Evolutionary conservation across 2,797 vertebrate genomes (phyloP), one percentile per base, ranked within the genome.

Genomic region (Cyclura pinguis): DNA sequence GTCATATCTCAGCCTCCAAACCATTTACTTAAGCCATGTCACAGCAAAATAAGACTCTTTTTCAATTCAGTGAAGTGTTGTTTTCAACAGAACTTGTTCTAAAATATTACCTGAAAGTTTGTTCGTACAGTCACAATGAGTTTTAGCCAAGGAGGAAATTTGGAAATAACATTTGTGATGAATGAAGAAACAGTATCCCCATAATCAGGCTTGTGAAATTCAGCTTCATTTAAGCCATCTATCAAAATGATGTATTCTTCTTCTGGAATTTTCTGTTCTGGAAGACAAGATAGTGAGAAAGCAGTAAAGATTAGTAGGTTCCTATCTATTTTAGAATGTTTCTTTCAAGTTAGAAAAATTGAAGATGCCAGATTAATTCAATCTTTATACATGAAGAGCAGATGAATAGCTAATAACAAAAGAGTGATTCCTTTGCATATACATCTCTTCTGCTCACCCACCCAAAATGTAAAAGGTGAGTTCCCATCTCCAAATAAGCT

Each of bases 201-300:
- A 80, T 99, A 99, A 97, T 99, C 99, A 27, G 99, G 99, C 89
- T 99, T 99, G 94, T 99, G 99, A 96, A 99, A 99, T 96, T 99
- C 99, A 0, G 99, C 99, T 96, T 99, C 99, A 59, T 99, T 99
- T 96, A 99, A 97, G 32, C 99, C 98, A 55, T 99, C 99, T 87
- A 99, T 97, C 96, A 99, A 97, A 96, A 99, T 99, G 88, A 99
- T 98, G 95, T 98, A 98, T 94, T 99, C 98, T 89, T 99, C 98
- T 93, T 99, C 99, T 88, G 98, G 98, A 96, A 99, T 98, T 96
- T 98, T 99, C 91, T 97, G 97, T 96, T 99, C 99, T 99, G 96
- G 86, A 97, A 90, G 90, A 52, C 12, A 95, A 95, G 96, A 94
- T 73, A 81, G 88, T 50, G 52, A 69, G 80, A 94, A 93, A 89